These are phyloP conservation scores for Drosophila borborema DNA, from an alignment of 2,888 invertebrate genomes.

Conservation along the genomic window DNA sequence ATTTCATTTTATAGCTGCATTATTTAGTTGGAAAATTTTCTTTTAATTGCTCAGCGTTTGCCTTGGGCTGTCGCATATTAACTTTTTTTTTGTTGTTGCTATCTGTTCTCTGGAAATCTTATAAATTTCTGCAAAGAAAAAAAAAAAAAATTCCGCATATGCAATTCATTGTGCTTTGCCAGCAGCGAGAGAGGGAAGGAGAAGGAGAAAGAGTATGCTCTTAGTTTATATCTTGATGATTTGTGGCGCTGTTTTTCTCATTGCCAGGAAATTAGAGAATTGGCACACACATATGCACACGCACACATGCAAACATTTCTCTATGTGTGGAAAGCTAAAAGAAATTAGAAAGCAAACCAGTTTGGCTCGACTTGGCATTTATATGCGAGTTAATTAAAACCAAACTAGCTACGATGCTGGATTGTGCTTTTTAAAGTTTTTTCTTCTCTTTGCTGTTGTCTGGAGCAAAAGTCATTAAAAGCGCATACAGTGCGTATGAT, in stretches of 20 bases:
- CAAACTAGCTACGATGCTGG: slow-evolving; percentile 73
- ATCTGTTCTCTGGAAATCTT: slow-evolving; percentile 17
- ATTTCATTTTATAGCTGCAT: background rate
- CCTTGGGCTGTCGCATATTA: slow-evolving; percentile 1
- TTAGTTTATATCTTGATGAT: slow-evolving; percentile 60
- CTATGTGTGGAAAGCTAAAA: slow-evolving; percentile 61
- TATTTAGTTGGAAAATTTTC: background rate
- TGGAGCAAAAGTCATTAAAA: slow-evolving; percentile 72
- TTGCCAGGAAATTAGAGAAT: slow-evolving; percentile 68
- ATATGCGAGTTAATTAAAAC: slow-evolving; percentile 78
- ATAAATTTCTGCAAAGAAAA: slow-evolving; percentile 8
- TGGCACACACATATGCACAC: slow-evolving; percentile 42
- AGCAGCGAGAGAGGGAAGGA: slow-evolving; percentile 18
- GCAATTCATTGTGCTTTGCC: slow-evolving; percentile 41
- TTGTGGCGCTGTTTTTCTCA: slow-evolving; percentile 64
- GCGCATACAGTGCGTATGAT: slow-evolving; percentile 72
- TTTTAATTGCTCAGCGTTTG: background rate
- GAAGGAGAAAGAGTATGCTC: slow-evolving; percentile 11
- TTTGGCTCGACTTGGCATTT: slow-evolving; percentile 64
- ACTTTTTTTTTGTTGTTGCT: slow-evolving; percentile 1
- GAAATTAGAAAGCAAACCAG: slow-evolving; percentile 78
- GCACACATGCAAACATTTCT: slow-evolving; percentile 16
- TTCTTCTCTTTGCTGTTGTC: slow-evolving; percentile 5
- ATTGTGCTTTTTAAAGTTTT: slow-evolving; percentile 41
- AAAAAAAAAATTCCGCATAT: slow-evolving; percentile 29